A percentile compares a stretch with the other conserved stretches of the same genome.
Conservation (phyloP, 2,888 invertebrate species). For the Scaptomyza parva region DNA sequence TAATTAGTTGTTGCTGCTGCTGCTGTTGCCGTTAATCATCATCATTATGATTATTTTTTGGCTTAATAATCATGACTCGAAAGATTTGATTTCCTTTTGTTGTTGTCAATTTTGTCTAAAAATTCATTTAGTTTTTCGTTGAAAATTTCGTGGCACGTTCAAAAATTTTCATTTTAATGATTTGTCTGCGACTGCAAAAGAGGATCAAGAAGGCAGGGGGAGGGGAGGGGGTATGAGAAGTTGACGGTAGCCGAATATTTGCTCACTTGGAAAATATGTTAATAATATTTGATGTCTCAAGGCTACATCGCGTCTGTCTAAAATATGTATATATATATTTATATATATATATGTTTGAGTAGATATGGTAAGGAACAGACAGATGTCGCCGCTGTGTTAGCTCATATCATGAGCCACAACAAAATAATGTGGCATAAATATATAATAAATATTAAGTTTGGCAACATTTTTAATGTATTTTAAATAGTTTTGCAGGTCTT, state of each 20-base stretch:
- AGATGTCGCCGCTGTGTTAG: constrained; percentile 8
- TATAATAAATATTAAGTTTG: constrained; percentile 4
- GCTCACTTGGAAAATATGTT: constrained; percentile 60
- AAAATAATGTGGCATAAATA: constrained; percentile 12
- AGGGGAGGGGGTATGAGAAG: neutral
- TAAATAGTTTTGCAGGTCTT: neutral
- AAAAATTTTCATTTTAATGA: constrained; percentile 29
- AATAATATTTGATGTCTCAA: constrained; percentile 65
- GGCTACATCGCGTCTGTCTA: constrained; percentile 35
- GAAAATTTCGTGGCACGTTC: constrained; percentile 25
- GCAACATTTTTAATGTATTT: constrained; percentile 1
- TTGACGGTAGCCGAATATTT: constrained; percentile 12
- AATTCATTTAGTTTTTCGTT: constrained; percentile 28
- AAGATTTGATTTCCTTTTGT: constrained; percentile 26
- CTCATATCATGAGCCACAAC: constrained; percentile 2
- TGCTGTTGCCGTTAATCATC: constrained; percentile 31
- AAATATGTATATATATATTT: constrained; percentile 15
- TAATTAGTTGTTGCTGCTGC: constrained; percentile 57
- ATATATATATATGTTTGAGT: constrained; percentile 14
- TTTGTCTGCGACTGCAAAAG: neutral
- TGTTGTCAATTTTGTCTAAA: constrained; percentile 47
- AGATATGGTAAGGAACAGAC: constrained; percentile 10
- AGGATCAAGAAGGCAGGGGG: neutral
- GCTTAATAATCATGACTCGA: constrained; percentile 20
- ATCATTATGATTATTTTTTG: constrained; percentile 16